These are phyloP conservation scores for Drosophila demipolita DNA, from an alignment of 2,888 invertebrate genomes.

Conservation along the genomic window DNA sequence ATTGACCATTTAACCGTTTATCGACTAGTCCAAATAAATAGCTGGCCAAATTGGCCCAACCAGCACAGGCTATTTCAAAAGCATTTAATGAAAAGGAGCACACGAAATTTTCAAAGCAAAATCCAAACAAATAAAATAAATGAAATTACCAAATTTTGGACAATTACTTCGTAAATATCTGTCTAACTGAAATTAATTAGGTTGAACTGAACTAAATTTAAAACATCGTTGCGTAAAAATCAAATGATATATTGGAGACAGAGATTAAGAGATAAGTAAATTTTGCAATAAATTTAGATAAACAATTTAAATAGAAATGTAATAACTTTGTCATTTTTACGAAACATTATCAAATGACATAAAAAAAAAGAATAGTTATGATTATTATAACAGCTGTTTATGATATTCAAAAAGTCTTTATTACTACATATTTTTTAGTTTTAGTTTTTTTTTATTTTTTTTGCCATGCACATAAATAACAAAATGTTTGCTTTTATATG, in stretches of 20 bases:
- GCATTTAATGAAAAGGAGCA: background rate
- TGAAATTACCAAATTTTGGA: constrained; percentile 13
- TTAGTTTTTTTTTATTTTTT: background rate
- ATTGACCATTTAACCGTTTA: background rate
- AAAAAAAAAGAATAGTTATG: constrained; percentile 8
- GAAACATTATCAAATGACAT: background rate
- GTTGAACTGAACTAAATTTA: constrained; percentile 19
- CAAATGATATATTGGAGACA: background rate
- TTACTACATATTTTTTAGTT: background rate
- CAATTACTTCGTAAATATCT: constrained; percentile 11
- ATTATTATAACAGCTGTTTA: constrained; percentile 22
- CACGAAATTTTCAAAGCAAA: background rate
- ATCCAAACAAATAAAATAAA: background rate
- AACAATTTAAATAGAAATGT: background rate
- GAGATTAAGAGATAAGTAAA: no score
- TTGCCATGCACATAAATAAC: constrained; percentile 25
- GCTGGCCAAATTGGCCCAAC: background rate
- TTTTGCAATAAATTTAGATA: background rate
- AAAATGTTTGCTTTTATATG: no score
- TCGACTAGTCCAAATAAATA: background rate
- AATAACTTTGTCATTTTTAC: background rate
- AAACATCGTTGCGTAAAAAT: background rate
- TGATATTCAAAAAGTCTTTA: background rate
- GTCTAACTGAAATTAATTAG: constrained; percentile 15
- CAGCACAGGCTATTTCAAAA: background rate